Percentiles rank a stretch among this genome's conserved stretches.
phyloP scores from a whole-genome alignment of 2,113 vertebrate species.

The Eulemur rufifrons region DNA sequence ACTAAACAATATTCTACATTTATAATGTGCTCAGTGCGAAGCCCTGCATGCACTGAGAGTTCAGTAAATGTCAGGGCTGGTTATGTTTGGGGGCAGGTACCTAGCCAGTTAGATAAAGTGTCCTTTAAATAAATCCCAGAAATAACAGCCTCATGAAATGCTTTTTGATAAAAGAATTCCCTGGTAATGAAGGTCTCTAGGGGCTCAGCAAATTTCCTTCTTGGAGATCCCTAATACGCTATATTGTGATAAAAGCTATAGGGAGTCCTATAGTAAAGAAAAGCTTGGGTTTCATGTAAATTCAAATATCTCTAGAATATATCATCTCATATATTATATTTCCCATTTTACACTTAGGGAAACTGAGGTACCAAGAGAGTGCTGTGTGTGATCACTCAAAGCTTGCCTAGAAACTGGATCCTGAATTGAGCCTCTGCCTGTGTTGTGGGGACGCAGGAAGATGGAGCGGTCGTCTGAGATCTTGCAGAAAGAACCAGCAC shows the following conservation, averaged over 20 bases:
- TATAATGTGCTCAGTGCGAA: background rate
- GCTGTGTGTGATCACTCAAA: background rate
- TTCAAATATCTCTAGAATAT: background rate
- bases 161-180: background rate
- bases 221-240: background rate
- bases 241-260: background rate
- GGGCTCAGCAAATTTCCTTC: background rate
- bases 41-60: background rate
- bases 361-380: constrained; percentile 14
- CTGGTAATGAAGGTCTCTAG: background rate
- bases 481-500: background rate
- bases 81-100: too few species aligned
- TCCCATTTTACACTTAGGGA: background rate
- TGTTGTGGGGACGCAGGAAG: too few species aligned
- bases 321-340: background rate
- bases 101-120: background rate
- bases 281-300: background rate
- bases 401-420: background rate
- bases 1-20: background rate
- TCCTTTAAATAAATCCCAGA: background rate
- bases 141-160: background rate
- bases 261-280: background rate
- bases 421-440: background rate
- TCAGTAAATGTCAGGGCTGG: background rate
- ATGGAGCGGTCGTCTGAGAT: too few species aligned